Percentiles rank a stretch among this genome's conserved stretches.
phyloP scores from a whole-genome alignment of 2,113 vertebrate genomes.

The Scomber colias region DNA sequence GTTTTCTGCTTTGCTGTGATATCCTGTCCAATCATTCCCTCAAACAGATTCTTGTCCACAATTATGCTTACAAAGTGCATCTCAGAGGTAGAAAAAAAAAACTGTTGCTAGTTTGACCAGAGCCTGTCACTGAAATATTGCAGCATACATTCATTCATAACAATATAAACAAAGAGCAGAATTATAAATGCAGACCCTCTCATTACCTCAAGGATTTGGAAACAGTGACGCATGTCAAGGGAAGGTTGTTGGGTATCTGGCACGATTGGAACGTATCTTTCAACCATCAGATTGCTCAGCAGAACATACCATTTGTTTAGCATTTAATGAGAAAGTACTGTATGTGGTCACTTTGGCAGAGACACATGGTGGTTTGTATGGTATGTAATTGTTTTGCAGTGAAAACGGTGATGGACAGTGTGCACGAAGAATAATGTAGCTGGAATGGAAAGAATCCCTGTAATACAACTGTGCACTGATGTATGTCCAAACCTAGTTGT shows the following conservation, averaged over 20 bases:
- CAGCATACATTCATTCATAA: not conserved
- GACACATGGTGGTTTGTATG: constrained; percentile 38
- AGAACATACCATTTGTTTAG: constrained; percentile 27
- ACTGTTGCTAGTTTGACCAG: not conserved
- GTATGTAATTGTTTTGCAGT: constrained; percentile 40
- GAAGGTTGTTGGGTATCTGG: constrained; percentile 8
- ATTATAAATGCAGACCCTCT: constrained; percentile 7
- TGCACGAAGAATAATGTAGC: not conserved
- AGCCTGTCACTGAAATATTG: constrained; percentile 5
- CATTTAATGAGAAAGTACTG: constrained; percentile 34
- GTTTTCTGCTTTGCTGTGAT: constrained; percentile 20
- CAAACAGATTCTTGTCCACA: constrained; percentile 2
- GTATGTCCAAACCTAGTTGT: not conserved
- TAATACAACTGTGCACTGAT: constrained; percentile 11
- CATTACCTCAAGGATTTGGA: constrained; percentile 4
- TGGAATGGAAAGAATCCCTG: constrained; percentile 33
- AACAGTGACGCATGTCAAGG: not conserved
- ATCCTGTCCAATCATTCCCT: constrained; percentile 4
- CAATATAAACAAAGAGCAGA: constrained; percentile 5
- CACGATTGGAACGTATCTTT: constrained; percentile 38
- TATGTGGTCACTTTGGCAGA: constrained; percentile 54
- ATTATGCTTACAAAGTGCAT: constrained; percentile 6
- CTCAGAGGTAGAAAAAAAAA: not conserved
- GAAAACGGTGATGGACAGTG: constrained; percentile 32
- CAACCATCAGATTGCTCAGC: constrained; percentile 38